phyloP scores from a whole-genome alignment of 1,140 invertebrate species.

The Leptopilina boulardi region DNA sequence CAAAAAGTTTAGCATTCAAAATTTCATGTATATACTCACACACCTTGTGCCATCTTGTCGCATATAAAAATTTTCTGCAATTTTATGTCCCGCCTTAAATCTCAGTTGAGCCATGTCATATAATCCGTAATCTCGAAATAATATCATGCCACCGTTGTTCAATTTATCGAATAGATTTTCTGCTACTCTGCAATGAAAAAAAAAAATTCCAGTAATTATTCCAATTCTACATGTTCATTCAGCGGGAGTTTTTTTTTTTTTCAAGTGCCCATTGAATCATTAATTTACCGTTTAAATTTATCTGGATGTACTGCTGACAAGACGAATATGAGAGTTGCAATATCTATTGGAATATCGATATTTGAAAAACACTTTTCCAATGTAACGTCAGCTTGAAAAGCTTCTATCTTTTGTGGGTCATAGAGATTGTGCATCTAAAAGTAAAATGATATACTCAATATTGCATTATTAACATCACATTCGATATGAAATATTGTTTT shows the following conservation, averaged over 20 bases:
- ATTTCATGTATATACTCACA: constrained; percentile 40
- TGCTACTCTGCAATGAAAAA: constrained; percentile 76
- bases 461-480: constrained; percentile 26
- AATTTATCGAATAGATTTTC: constrained; percentile 84
- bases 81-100: constrained; percentile 94
- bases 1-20: constrained; percentile 20
- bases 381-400: constrained; percentile 87
- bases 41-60: constrained; percentile 97
- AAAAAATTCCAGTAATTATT: constrained; percentile 35
- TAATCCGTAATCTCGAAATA: constrained; percentile 98
- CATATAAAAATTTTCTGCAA: constrained; percentile 96
- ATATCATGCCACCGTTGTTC: constrained; percentile 87
- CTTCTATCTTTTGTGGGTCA: constrained; percentile 80
- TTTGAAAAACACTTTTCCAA: constrained; percentile 79
- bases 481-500: neutral
- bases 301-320: constrained; percentile 87
- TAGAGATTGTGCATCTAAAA: constrained; percentile 76
- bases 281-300: constrained; percentile 80
- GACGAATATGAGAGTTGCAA: constrained; percentile 87
- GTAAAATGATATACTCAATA: constrained; percentile 30
- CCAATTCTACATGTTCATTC: constrained; percentile 33
- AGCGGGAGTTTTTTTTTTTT: too few relatives aligned
- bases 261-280: neutral
- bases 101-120: constrained; percentile 98
- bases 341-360: constrained; percentile 79